Percentiles rank a stretch among this genome's conserved stretches.
These are phyloP conservation scores for Chymomyza costata DNA, from an alignment of 1,140 invertebrate species.

Conservation along the genomic window DNA sequence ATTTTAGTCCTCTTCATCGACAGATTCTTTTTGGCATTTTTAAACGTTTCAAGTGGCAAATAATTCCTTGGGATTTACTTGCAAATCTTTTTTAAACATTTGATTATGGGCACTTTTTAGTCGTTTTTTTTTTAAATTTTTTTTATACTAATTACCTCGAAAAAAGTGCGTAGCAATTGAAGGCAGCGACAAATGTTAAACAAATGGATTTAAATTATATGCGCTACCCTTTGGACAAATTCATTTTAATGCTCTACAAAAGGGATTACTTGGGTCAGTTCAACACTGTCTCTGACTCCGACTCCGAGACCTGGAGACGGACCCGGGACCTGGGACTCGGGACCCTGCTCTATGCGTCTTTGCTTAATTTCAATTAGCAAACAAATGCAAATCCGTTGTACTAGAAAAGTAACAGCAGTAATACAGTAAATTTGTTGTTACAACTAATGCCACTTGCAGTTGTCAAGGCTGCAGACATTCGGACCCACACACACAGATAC, in stretches of 20 bases:
- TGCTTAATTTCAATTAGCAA: slow-evolving; percentile 73
- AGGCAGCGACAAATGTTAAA: slow-evolving; percentile 54
- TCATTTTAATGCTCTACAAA: slow-evolving; percentile 67
- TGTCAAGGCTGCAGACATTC: slow-evolving; percentile 62
- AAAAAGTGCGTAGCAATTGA: slow-evolving; percentile 39
- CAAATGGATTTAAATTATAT: slow-evolving; percentile 74
- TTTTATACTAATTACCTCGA: slow-evolving; percentile 61
- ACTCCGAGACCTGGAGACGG: not conserved
- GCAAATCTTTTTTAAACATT: slow-evolving; percentile 73
- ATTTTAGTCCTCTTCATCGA: slow-evolving; percentile 13
- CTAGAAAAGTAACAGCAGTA: slow-evolving; percentile 53
- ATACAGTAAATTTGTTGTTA: slow-evolving; percentile 43
- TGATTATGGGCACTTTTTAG: slow-evolving; percentile 44
- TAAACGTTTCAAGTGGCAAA: slow-evolving; percentile 74
- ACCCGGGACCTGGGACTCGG: not conserved
- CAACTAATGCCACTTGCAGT: slow-evolving; percentile 70
- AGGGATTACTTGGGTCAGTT: slow-evolving; percentile 73
- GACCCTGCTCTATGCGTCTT: slow-evolving; percentile 42
- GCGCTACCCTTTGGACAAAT: slow-evolving; percentile 17
- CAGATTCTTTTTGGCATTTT: slow-evolving; percentile 70
- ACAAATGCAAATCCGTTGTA: slow-evolving; percentile 70
- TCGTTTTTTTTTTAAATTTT: slow-evolving; percentile 16
- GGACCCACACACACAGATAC: no score
- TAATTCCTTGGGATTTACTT: slow-evolving; percentile 74
- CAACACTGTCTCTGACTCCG: slow-evolving; percentile 1